Evolutionary conservation across 1,140 invertebrate genomes (phyloP), one percentile per base, ranked within the genome.

Genomic region (Parapsyche elsis): DNA sequence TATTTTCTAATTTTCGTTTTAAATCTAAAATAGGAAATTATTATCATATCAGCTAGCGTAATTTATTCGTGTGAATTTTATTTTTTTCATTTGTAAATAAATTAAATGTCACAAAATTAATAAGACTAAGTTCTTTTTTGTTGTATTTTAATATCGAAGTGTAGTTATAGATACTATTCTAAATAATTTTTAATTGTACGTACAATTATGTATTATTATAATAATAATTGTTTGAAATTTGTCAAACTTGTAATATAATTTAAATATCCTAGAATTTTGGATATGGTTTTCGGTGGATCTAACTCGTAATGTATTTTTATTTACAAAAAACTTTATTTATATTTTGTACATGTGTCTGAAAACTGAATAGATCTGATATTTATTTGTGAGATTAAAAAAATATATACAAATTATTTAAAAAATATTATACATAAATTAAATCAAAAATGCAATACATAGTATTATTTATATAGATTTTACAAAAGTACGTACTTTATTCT

Each of bases 21-120:
- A 23, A 26, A 7, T 21, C 21, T 19, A 21, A 67, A 14, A 24
- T 23, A 21, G 16, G 24, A 59, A 59, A 38, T 10, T n/a, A n/a
- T 30, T 26, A 30, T 71, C 26, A 71, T 71, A 71, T 71, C 38
- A 71, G 5, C 9, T 71, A 71, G 24, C 16, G 14, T 30, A 71
- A 14, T n/a, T 26, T 9, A 45, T 26, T 9, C 46, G 12, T 74
- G 46, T n/a, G 44, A 49, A 49, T n/a, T 74, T 19, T 74, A 74
- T 53, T 49, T 74, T 30, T 53, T 74, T 12, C 12, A 74, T 57
- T 57, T 76, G 44, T 76, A 59, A 76, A 44, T 76, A 59, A 44
- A 21, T 76, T 76, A 10, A n/a, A 44, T 44, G 9, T 26, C 23
- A 26, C 23, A 70, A n/a, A 23, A 70, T 70, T 19, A 14, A 19